Evolutionary conservation across 2,888 invertebrate species (phyloP), one percentile per base, ranked within the genome.

Genomic region (Dexiosoma caninum): DNA sequence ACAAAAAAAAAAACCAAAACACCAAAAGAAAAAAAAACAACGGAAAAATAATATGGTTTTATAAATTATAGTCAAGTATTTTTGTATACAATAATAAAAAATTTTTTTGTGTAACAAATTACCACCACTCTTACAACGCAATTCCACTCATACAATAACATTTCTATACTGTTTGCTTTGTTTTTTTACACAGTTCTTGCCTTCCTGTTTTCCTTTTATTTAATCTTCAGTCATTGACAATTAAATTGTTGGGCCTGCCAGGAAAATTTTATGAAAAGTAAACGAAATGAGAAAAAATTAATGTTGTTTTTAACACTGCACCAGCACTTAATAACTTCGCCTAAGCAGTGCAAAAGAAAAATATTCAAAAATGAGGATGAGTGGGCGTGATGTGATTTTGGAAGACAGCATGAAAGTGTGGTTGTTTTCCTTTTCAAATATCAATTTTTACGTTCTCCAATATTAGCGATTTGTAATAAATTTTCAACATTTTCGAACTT

Each of bases 221-320:
- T 59, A 67, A 51, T 75, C 59, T 67, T 44, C 32, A 75, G 46
- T 75, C 78, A 71, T 64, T 78, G 75, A 67, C 78, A 82, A 76
- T 78, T 78, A 78, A 78, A 70, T 44, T 69, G 40, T 76, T 77
- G 49, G 46, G 64, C 59, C 66, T 60, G 70, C 62, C 57, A 27
- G 44, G 40, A 49, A 64, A 53, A 57, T 64, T 7, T 1, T 57
- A 53, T n/a, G 44, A 35, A 53, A n/a, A 66, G 46, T 32, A 70
- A 21, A 14, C 27, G 10, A 51, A 72, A 57, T 16, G 19, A 66
- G 19, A 35, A 46, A 62, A 23, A 35, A 42, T 16, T 32, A 49
- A 71, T 32, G 21, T 64, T 51, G 32, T 76, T 67, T 46, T 51
- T 44, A 59, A 70, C 30, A 40, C 49, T 77, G 70, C 42, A 49